Evolutionary conservation across 2,888 invertebrate genomes (phyloP), one percentile per base, ranked within the genome.

Genomic region (Torymus texanus): DNA sequence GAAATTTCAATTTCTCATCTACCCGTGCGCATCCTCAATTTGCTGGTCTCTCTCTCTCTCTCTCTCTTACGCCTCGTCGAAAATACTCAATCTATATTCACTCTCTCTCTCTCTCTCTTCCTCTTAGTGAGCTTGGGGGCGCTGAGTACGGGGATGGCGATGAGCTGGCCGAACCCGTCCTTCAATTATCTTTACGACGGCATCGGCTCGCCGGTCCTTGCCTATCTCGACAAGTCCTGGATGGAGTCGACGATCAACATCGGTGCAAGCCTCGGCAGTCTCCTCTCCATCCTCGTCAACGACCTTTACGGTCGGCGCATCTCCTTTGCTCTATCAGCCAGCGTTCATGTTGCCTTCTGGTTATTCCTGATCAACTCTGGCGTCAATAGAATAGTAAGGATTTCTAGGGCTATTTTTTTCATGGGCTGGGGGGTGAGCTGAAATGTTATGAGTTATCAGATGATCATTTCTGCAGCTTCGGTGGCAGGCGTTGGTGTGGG

Each of bases 401-500:
- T 29, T 29, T 29, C 29, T 29, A 29, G 29, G 29, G 29, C 21
- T 21, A 29, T 29, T 29, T 29, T 29, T 29, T 0, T 5, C n/a
- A 5, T 5, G 29, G 29, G 4, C 3, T 3, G 29, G 29, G 29
- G 29, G 29, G 29, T 5, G 29, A 5, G 53, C 29, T 58, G 59
- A 55, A 78, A 75, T 50, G 61, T 71, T 59, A 18, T 21, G 29
- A 29, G 10, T 72, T 79, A 65, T 75, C 77, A 85, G 85, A 72
- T 79, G 67, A 62, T 85, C 50, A 58, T 83, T 67, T 63, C 78
- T 14, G 82, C 83, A 53, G 82, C 84, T 5, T 62, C 67, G 1
- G 58, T 85, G 55, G 85, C 84, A 65, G 86, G 85, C 3, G 29
- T 85, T 8, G 84, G 83, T 0, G 78, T 81, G 0, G 85, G 86